Conservation (phyloP, 2,797 vertebrate species). For the Anguilla pacifica region DNA sequence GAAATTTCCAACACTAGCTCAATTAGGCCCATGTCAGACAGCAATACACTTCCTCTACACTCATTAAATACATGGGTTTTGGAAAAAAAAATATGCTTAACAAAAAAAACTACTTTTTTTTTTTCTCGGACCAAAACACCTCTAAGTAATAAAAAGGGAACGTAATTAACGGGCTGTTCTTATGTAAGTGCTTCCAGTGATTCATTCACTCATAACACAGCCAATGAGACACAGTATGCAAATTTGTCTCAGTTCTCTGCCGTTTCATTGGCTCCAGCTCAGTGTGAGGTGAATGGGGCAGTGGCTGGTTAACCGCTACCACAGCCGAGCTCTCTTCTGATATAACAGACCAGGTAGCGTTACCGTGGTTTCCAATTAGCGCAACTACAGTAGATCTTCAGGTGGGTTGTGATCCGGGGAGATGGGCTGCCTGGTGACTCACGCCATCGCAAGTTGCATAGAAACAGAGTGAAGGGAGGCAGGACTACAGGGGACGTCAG, state of each 20-base stretch:
- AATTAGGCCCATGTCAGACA: not conserved
- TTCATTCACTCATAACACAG: not conserved
- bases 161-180: not conserved
- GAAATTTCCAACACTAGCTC: not conserved
- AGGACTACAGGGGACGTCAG: not conserved
- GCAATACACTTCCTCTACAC: not conserved
- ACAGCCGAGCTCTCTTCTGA: not conserved
- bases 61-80: not conserved
- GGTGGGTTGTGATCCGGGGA: not conserved
- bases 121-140: not conserved
- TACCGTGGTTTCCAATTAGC: not conserved
- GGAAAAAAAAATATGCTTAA: not conserved
- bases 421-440: not conserved
- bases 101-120: not conserved
- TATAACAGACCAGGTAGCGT: not conserved
- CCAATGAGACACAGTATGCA: not conserved
- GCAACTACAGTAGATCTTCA: not conserved
- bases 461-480: conserved; percentile 16
- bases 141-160: not conserved
- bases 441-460: conserved; percentile 27
- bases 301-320: not conserved
- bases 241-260: not conserved
- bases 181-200: not conserved
- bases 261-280: not conserved
- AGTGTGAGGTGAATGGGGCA: not conserved